phyloP scores from a whole-genome alignment of 2,797 vertebrate species.

The Myotis pilosus region DNA sequence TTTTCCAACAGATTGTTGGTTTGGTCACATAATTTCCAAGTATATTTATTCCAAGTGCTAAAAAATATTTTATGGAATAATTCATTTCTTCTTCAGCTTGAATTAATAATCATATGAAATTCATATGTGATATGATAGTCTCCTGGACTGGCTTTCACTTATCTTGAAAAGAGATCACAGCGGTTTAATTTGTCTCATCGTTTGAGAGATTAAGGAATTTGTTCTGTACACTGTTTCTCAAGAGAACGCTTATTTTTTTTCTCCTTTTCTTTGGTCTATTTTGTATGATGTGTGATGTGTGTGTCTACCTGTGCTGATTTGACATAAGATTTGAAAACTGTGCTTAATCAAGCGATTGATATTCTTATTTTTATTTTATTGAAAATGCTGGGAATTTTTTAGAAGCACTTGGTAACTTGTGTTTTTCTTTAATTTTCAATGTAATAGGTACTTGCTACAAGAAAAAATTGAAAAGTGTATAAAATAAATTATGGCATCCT shows the following conservation, averaged over 20 bases:
- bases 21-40: neutral
- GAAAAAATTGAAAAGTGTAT: neutral
- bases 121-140: neutral
- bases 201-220: neutral
- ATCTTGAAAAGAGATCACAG: neutral
- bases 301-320: neutral
- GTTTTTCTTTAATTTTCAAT: neutral
- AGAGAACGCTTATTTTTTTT: neutral
- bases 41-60: slow-evolving; percentile 39
- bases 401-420: neutral
- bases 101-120: slow-evolving; percentile 42
- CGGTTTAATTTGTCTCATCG: neutral
- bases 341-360: neutral
- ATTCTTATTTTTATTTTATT: neutral
- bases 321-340: neutral
- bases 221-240: neutral
- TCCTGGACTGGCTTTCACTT: neutral
- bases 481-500: neutral
- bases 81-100: slow-evolving; percentile 18
- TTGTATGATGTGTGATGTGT: neutral
- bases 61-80: slow-evolving; percentile 27
- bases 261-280: neutral
- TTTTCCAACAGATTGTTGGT: slow-evolving; percentile 34
- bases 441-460: neutral
- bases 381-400: neutral